These are phyloP conservation scores for Nannobrachium achirus DNA, from an alignment of 2,113 vertebrate genomes.

Conservation along the genomic window DNA sequence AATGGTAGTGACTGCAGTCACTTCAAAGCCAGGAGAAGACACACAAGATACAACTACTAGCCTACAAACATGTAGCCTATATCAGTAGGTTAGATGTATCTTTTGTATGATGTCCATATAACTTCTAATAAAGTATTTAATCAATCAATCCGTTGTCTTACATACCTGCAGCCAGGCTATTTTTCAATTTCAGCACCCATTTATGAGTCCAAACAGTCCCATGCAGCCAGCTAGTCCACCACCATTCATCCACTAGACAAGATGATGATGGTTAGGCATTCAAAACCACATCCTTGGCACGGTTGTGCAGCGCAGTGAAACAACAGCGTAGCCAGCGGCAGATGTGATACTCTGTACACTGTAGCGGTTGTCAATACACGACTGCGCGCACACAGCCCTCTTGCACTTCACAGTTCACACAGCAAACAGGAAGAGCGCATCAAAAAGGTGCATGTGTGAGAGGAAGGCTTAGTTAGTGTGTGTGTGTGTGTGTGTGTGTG, in stretches of 20 bases:
- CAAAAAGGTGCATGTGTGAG: slow-evolving; percentile 62
- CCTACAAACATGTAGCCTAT: too few species aligned
- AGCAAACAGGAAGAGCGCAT: slow-evolving; percentile 77
- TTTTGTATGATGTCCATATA: too few species aligned
- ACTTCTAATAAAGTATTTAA: too few species aligned
- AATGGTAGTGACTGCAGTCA: too few species aligned
- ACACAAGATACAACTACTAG: too few species aligned
- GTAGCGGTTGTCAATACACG: slow-evolving; percentile 13
- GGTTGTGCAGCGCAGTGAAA: slow-evolving; percentile 1
- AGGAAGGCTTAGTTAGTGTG: slow-evolving; percentile 53
- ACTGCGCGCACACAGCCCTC: slow-evolving; percentile 22
- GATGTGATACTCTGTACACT: slow-evolving; percentile 4
- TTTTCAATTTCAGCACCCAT: too few species aligned
- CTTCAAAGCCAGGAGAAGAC: too few species aligned
- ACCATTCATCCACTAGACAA: slow-evolving; percentile 56
- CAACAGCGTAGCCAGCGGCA: slow-evolving; percentile 1
- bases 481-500: slow-evolving; percentile 9
- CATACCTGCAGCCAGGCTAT: too few species aligned
- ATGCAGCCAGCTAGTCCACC: slow-evolving; percentile 34
- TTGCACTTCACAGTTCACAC: slow-evolving; percentile 31
- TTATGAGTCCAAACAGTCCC: not conserved
- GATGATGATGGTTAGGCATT: slow-evolving; percentile 30
- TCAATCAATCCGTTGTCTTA: too few species aligned
- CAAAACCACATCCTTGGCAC: slow-evolving; percentile 66
- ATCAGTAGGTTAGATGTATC: too few species aligned